phyloP scores from a whole-genome alignment of 2,113 vertebrate species.

The Brachionichthys hirsutus region DNA sequence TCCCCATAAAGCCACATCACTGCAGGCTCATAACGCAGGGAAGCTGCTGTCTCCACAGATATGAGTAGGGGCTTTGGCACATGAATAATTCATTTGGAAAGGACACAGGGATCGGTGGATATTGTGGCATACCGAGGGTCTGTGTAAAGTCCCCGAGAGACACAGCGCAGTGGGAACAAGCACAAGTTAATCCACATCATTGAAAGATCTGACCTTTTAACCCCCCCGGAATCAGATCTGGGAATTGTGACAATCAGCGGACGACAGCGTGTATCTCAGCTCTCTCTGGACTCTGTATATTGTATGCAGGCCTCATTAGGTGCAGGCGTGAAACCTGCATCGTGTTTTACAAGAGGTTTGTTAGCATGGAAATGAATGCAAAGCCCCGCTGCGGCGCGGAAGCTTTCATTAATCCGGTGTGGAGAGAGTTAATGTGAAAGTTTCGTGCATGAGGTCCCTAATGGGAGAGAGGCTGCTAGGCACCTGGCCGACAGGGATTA shows the following conservation, averaged over 20 bases:
- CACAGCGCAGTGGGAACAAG: constrained; percentile 8
- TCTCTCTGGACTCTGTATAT: constrained; percentile 15
- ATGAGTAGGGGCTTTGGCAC: constrained; percentile 45
- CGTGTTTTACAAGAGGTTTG: constrained; percentile 60
- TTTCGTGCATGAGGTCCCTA: constrained; percentile 51
- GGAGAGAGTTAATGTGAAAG: constrained; percentile 61
- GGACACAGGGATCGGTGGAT: constrained; percentile 47
- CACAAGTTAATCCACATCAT: constrained; percentile 46
- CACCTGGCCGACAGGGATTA: constrained; percentile 67
- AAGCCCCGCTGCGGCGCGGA: constrained; percentile 33
- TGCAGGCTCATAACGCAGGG: constrained; percentile 45
- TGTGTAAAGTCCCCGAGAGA: constrained; percentile 30
- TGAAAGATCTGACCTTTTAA: constrained; percentile 41
- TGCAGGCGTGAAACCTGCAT: constrained; percentile 38
- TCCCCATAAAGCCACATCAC: constrained; percentile 50
- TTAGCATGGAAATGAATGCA: constrained; percentile 63
- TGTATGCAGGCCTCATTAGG: constrained; percentile 54
- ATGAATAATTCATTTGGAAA: constrained; percentile 69
- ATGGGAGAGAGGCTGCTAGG: constrained; percentile 61
- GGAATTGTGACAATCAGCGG: not conserved
- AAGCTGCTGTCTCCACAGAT: constrained; percentile 68
- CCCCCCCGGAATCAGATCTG: constrained; percentile 7
- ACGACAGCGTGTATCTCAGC: not conserved
- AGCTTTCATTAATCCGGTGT: constrained; percentile 56
- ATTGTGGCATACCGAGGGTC: constrained; percentile 35